Percentiles rank a stretch among this genome's conserved stretches.
phyloP scores from a whole-genome alignment of 2,888 invertebrate genomes.

The Drosophila maculinotata region DNA sequence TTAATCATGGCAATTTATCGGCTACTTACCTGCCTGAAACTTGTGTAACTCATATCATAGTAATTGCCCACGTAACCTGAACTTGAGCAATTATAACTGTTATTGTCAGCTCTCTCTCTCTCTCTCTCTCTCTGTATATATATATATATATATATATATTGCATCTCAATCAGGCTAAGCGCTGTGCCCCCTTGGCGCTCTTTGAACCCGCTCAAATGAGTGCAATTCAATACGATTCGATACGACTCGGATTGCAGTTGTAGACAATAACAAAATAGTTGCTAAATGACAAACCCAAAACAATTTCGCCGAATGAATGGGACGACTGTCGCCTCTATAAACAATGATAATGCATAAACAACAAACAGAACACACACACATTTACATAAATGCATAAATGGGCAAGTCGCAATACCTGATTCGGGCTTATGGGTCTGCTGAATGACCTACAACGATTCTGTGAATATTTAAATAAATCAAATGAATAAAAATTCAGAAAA shows the following conservation, averaged over 20 bases:
- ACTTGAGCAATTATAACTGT: conserved; percentile 16
- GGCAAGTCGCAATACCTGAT: neutral
- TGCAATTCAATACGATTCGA: conserved; percentile 16
- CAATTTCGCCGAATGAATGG: conserved; percentile 55
- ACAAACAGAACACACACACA: conserved; percentile 17
- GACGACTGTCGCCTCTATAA: conserved; percentile 29
- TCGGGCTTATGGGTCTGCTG: neutral
- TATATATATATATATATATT: too few relatives aligned
- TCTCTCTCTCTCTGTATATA: neutral
- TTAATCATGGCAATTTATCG: too few relatives aligned
- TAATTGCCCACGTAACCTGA: too few relatives aligned
- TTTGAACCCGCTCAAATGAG: conserved; percentile 20
- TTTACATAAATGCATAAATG: conserved; percentile 10
- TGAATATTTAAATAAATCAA: too few relatives aligned
- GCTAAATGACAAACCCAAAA: conserved; percentile 39
- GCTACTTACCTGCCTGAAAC: neutral
- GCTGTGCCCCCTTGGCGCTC: neutral
- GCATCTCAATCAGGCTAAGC: conserved; percentile 11
- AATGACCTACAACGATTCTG: conserved; percentile 39
- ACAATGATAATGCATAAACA: conserved; percentile 41
- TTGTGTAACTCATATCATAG: too few relatives aligned
- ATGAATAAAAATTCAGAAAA: too few relatives aligned
- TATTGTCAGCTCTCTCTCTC: neutral
- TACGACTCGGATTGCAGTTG: conserved; percentile 7
- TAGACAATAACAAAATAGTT: conserved; percentile 47